phyloP scores from a whole-genome alignment of 2,797 vertebrate genomes.

The Streptopelia turtur region DNA sequence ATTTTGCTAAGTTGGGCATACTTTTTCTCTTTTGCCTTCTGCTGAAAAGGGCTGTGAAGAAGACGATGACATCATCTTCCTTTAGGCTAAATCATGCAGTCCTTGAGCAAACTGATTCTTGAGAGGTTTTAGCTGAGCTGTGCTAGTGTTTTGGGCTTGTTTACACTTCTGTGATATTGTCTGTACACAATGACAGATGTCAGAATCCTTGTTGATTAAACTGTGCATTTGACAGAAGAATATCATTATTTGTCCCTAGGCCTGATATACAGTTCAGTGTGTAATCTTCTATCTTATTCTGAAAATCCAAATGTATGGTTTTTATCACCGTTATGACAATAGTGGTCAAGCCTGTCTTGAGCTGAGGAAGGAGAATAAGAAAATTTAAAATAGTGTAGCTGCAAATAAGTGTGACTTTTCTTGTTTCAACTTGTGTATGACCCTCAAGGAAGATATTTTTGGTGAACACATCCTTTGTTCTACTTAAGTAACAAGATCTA shows the following conservation, averaged over 20 bases:
- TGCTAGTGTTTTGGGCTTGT: not conserved
- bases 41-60: not conserved
- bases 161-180: not conserved
- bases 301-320: not conserved
- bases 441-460: not conserved
- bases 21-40: not conserved
- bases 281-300: not conserved
- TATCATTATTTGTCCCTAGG: not conserved
- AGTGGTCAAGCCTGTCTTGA: not conserved
- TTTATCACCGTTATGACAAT: not conserved
- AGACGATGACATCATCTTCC: not conserved
- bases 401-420: not conserved
- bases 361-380: not conserved
- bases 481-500: not conserved
- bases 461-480: not conserved
- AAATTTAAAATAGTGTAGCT: not conserved
- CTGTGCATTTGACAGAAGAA: not conserved
- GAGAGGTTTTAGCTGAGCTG: not conserved
- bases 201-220: not conserved
- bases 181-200: accelerated
- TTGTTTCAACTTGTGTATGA: not conserved
- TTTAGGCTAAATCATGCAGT: not conserved
- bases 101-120: not conserved
- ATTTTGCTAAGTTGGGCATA: not conserved
- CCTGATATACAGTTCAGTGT: not conserved